Conservation (phyloP, 2,888 invertebrate species). For the Ennomos erosarius region DNA sequence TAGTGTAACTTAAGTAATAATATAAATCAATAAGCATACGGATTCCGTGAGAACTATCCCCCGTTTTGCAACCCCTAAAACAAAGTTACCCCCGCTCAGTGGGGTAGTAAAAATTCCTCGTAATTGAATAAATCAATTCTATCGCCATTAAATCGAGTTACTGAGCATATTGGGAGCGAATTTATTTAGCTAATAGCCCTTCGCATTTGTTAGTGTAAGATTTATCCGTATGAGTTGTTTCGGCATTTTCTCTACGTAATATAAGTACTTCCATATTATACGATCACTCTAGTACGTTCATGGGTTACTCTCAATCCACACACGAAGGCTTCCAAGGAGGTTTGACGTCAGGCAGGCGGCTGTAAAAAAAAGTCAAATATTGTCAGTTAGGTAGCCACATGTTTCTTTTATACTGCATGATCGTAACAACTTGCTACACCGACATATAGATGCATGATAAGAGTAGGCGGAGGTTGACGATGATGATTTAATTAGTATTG, state of each 20-base stretch:
- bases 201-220: conserved; percentile 56
- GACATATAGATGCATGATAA: no score
- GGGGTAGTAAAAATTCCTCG: conserved; percentile 84
- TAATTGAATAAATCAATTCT: conserved; percentile 86
- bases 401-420: no score
- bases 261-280: no score
- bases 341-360: no score
- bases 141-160: conserved; percentile 85
- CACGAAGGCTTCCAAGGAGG: no score
- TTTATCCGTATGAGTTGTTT: conserved; percentile 54
- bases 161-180: conserved; percentile 84
- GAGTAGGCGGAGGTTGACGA: no score
- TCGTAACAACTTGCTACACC: no score
- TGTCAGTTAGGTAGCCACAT: no score
- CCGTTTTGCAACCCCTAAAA: conserved; percentile 67
- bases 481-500: no score
- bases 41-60: conserved; percentile 79
- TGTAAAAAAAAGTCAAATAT: neutral
- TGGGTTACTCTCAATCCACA: no score
- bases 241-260: neutral
- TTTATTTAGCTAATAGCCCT: conserved; percentile 84
- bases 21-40: conserved; percentile 67
- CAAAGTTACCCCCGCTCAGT: conserved; percentile 78
- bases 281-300: no score
- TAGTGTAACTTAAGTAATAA: conserved; percentile 37